phyloP scores from a whole-genome alignment of 2,888 invertebrate species.

The Zaprionus bogoriensis region DNA sequence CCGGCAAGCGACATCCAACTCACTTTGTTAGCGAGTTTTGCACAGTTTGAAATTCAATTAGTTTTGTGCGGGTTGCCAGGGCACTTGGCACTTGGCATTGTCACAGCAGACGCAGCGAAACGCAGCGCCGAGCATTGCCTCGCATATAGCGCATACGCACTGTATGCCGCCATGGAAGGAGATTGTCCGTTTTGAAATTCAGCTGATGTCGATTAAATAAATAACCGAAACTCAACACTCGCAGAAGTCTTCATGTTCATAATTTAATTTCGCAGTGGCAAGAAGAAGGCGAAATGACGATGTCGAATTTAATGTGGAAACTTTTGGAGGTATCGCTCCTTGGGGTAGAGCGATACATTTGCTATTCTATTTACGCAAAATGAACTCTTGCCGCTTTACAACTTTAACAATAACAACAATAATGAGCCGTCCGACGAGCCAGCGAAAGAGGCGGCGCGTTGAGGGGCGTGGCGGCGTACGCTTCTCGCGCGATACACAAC shows the following conservation, averaged over 20 bases:
- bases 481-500: slow-evolving; percentile 9
- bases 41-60: slow-evolving; percentile 75
- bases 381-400: slow-evolving; percentile 53
- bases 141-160: slow-evolving; percentile 49
- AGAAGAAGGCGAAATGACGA: too few species aligned
- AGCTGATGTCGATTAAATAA: slow-evolving; percentile 67
- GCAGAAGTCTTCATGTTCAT: slow-evolving; percentile 35
- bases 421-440: slow-evolving; percentile 51
- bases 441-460: slow-evolving; percentile 33
- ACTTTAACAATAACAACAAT: slow-evolving; percentile 68
- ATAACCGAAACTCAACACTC: slow-evolving; percentile 45
- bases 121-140: background rate
- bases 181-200: slow-evolving; percentile 63
- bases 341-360: slow-evolving; percentile 50
- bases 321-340: slow-evolving; percentile 41
- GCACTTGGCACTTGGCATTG: slow-evolving; percentile 37
- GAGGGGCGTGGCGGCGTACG: background rate
- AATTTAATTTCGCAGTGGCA: slow-evolving; percentile 60
- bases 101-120: slow-evolving; percentile 9
- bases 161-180: slow-evolving; percentile 13
- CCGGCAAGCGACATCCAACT: slow-evolving; percentile 40
- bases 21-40: slow-evolving; percentile 72
- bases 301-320: slow-evolving; percentile 60
- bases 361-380: slow-evolving; percentile 73
- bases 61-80: slow-evolving; percentile 66